Percentiles rank a stretch among this genome's conserved stretches.
Conservation (phyloP, 35 echinoderm and acorn worm genomes). For the Amphiura filiformis region DNA sequence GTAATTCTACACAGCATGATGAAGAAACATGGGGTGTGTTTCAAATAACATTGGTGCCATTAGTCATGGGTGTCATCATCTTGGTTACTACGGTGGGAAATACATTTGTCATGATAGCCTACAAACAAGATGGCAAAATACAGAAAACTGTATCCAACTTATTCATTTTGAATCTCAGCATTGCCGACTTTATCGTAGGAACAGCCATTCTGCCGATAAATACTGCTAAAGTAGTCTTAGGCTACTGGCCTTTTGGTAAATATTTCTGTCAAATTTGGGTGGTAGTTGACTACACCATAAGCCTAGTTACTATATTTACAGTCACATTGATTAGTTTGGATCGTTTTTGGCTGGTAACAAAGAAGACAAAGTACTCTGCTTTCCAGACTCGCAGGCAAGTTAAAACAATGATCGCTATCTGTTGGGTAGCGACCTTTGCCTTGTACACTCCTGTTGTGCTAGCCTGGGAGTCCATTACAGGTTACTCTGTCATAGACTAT, state of each 20-base stretch:
- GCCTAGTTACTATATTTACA: conserved; percentile 33
- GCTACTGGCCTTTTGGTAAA: conserved; percentile 47
- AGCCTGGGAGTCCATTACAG: neutral
- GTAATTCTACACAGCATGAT: too few relatives aligned
- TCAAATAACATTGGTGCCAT: neutral
- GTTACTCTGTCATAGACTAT: too few relatives aligned
- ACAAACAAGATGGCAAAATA: too few relatives aligned
- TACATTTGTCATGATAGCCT: conserved; percentile 42
- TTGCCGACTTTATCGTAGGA: conserved; percentile 67
- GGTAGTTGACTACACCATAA: conserved; percentile 53
- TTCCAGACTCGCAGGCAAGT: too few relatives aligned
- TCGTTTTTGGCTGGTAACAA: too few relatives aligned
- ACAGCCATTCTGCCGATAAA: conserved; percentile 53
- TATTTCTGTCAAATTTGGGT: conserved; percentile 67
- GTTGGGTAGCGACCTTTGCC: too few relatives aligned
- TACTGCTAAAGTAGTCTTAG: conserved; percentile 35
- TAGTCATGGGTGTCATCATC: too few relatives aligned
- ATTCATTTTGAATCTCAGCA: too few relatives aligned
- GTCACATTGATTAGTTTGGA: too few relatives aligned
- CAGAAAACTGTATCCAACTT: too few relatives aligned
- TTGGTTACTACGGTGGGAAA: conserved; percentile 38
- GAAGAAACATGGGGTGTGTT: neutral
- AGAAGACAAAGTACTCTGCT: too few relatives aligned
- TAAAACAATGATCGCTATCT: too few relatives aligned
- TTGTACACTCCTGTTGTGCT: neutral